phyloP scores from a whole-genome alignment of 2,888 invertebrate species.

The Callosobruchus maculatus region DNA sequence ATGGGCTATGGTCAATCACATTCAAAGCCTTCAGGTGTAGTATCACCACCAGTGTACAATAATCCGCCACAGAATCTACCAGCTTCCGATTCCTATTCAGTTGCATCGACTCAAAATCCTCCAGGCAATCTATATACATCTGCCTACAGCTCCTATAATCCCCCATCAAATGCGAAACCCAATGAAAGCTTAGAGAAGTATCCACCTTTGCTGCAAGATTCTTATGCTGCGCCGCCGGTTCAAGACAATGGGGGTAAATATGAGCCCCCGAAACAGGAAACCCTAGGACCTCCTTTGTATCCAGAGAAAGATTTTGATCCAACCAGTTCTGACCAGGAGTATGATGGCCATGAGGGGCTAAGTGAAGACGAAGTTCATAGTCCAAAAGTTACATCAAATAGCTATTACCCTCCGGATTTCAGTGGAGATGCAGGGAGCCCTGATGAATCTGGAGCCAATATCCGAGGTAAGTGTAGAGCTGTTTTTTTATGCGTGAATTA shows the following conservation, averaged over 20 bases:
- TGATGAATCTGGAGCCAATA: neutral
- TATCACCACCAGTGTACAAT: neutral
- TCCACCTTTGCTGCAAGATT: conserved; percentile 15
- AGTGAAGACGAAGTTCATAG: neutral
- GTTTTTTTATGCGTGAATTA: too few species aligned
- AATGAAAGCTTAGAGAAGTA: conserved; percentile 18
- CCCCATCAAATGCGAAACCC: conserved; percentile 28
- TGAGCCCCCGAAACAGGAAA: conserved; percentile 11
- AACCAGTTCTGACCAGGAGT: neutral
- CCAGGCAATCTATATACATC: conserved; percentile 34
- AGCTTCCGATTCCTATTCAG: conserved; percentile 15
- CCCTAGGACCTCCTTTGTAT: conserved; percentile 31
- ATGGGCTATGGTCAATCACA: conserved; percentile 36
- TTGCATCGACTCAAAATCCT: conserved; percentile 20
- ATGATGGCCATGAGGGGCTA: neutral
- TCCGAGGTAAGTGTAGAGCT: neutral
- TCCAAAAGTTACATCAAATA: conserved; percentile 4
- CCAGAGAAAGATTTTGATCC: conserved; percentile 5
- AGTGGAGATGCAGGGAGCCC: neutral
- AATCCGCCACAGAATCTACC: conserved; percentile 2
- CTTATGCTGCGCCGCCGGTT: conserved; percentile 13
- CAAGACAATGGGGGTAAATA: conserved; percentile 9
- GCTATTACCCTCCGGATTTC: conserved; percentile 2
- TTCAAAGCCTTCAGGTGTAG: neutral
- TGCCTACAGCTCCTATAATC: conserved; percentile 40